phyloP scores from a whole-genome alignment of 2,888 invertebrate species.

The Athetis lepigone region DNA sequence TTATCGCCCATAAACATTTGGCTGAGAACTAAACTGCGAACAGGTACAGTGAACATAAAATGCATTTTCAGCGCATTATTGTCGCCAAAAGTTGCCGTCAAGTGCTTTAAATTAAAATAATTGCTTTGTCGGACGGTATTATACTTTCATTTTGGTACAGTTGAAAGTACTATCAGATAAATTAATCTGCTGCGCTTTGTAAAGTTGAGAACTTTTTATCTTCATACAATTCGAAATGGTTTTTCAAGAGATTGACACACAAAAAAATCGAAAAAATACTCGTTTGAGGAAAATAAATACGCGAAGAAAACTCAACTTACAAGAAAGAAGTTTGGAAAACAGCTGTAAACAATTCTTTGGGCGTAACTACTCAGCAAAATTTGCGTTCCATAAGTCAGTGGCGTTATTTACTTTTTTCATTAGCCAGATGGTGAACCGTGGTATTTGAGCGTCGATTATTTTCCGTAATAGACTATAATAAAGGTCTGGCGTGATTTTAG shows the following conservation, averaged over 20 bases:
- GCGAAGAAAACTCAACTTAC: conserved; percentile 22
- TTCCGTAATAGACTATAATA: conserved; percentile 68
- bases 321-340: conserved; percentile 31
- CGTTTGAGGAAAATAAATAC: conserved; percentile 25
- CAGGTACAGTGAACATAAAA: conserved; percentile 59
- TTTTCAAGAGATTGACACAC: conserved; percentile 3
- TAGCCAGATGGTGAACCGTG: conserved; percentile 46
- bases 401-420: conserved; percentile 52
- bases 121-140: conserved; percentile 47
- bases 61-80: conserved; percentile 57
- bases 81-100: conserved; percentile 55
- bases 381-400: conserved; percentile 45
- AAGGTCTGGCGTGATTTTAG: conserved; percentile 67
- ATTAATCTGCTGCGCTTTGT: conserved; percentile 7
- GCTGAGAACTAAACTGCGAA: conserved; percentile 52
- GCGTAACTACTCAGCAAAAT: conserved; percentile 46
- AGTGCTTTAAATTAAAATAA: conserved; percentile 63
- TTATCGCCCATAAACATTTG: conserved; percentile 60
- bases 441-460: conserved; percentile 64
- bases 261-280: conserved; percentile 9
- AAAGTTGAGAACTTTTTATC: conserved; percentile 1
- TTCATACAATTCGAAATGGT: conserved; percentile 6
- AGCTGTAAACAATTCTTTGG: conserved; percentile 40
- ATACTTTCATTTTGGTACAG: conserved; percentile 45
- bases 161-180: conserved; percentile 6